phyloP scores from a whole-genome alignment of 2,113 vertebrate genomes.

The Pontoporia blainvillei region DNA sequence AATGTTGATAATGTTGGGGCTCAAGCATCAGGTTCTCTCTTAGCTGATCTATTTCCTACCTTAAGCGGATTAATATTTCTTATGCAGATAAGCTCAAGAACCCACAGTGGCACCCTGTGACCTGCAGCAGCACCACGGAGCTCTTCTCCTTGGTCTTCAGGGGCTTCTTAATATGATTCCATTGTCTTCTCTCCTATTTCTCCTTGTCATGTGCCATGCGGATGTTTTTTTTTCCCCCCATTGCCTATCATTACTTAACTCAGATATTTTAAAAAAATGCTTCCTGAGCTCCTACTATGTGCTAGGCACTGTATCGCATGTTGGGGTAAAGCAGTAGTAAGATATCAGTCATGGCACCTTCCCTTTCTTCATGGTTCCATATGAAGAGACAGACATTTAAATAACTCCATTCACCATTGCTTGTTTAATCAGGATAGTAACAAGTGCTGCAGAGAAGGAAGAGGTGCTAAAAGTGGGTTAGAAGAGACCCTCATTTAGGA shows the following conservation, averaged over 20 bases:
- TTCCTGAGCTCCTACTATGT: background rate
- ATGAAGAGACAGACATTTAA: background rate
- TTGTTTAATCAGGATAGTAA: background rate
- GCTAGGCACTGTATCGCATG: background rate
- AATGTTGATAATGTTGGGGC: background rate
- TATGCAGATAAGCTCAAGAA: background rate
- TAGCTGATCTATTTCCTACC: background rate
- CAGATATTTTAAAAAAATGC: background rate
- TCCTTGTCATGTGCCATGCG: background rate
- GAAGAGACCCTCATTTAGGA: background rate
- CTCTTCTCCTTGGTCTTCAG: background rate
- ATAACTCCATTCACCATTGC: background rate
- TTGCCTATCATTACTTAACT: background rate
- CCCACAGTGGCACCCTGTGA: background rate
- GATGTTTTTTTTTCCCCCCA: background rate
- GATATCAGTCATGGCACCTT: background rate
- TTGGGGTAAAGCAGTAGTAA: background rate
- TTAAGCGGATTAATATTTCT: background rate
- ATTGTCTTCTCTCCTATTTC: background rate
- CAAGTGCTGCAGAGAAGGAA: background rate
- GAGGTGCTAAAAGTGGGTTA: background rate
- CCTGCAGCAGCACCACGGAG: background rate
- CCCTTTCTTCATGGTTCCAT: too few relatives aligned
- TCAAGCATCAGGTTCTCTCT: background rate
- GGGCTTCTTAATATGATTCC: background rate